Percentiles rank a stretch among this genome's conserved stretches.
Evolutionary conservation across 2,797 vertebrate species (phyloP).

Genomic region (Craterocephalus amniculus): DNA sequence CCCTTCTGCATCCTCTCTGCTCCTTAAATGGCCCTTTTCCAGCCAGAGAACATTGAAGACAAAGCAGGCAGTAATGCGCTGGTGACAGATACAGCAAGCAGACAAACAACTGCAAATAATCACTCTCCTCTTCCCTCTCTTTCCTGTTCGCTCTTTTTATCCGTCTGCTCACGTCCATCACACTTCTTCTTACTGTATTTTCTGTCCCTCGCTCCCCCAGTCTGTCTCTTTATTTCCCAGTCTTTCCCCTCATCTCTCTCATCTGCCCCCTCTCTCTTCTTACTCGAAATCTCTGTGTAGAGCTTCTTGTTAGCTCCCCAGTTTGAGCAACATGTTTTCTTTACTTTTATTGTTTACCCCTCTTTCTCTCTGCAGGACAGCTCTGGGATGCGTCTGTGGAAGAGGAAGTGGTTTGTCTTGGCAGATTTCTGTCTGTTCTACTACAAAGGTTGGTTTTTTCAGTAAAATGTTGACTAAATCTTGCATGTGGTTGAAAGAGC

Average conservation of each 20-base stretch:
- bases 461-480: background rate
- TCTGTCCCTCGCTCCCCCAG: background rate
- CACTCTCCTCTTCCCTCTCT: constrained; percentile 5
- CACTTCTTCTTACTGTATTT: background rate
- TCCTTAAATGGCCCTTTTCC: constrained; percentile 34
- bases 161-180: constrained; percentile 15
- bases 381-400: constrained; percentile 96
- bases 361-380: constrained; percentile 86
- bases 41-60: constrained; percentile 38
- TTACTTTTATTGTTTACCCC: constrained; percentile 16
- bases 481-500: background rate
- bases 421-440: constrained; percentile 97
- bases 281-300: constrained; percentile 3
- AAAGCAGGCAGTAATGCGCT: constrained; percentile 22
- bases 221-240: background rate
- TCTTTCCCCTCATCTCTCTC: constrained; percentile 26
- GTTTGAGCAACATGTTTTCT: background rate
- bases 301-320: constrained; percentile 22
- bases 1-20: background rate
- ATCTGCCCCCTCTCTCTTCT: background rate
- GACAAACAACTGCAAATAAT: constrained; percentile 50
- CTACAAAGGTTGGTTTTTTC: constrained; percentile 91
- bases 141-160: background rate
- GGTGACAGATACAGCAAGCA: constrained; percentile 33
- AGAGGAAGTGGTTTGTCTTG: constrained; percentile 96